Evolutionary conservation across 2,888 invertebrate species (phyloP).

Genomic region (Melanargia galathea): DNA sequence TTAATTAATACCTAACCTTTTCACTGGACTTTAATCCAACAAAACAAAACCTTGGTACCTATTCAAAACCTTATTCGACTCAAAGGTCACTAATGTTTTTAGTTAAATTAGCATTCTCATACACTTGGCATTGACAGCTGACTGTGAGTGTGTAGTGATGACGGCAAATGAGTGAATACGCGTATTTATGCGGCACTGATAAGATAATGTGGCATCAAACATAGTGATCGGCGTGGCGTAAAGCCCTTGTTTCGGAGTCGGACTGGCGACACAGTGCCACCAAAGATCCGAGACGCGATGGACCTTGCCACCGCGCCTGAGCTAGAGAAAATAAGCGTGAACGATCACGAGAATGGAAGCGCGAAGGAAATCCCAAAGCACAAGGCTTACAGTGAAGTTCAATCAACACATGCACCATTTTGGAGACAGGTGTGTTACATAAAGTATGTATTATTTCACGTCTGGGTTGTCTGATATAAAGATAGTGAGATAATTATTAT

Average conservation of each 20-base stretch:
- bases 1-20: background rate
- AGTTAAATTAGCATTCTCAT: constrained; percentile 3
- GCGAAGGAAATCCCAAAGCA: constrained; percentile 50
- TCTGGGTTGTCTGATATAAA: background rate
- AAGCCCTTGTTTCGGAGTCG: constrained; percentile 39
- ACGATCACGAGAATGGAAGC: constrained; percentile 52
- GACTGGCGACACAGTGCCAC: constrained; percentile 40
- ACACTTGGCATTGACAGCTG: constrained; percentile 24
- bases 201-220: constrained; percentile 46
- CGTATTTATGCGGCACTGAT: constrained; percentile 38
- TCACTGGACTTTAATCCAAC: background rate
- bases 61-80: background rate
- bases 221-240: constrained; percentile 41
- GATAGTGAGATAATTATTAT: no score
- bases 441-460: constrained; percentile 37
- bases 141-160: constrained; percentile 16
- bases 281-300: constrained; percentile 49
- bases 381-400: constrained; percentile 40
- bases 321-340: constrained; percentile 64
- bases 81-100: background rate
- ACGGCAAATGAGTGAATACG: constrained; percentile 27
- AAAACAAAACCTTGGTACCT: background rate
- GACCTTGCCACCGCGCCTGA: constrained; percentile 57
- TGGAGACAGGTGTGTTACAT: constrained; percentile 67
- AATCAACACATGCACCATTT: constrained; percentile 52